Evolutionary conservation across 2,113 vertebrate genomes (phyloP).

Genomic region (Morone saxatilis): DNA sequence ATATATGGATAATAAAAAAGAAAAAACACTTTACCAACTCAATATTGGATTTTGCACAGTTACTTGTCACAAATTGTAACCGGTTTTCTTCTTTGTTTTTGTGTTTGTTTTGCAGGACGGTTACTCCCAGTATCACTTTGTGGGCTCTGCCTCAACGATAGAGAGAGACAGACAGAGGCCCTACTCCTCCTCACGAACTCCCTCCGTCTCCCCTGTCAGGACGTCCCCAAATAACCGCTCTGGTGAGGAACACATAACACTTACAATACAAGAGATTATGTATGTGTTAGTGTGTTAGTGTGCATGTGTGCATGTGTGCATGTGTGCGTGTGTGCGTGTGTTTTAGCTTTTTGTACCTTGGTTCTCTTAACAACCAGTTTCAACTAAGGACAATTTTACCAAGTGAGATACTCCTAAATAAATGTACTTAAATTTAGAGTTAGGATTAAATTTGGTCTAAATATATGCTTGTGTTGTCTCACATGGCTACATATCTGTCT

Average conservation of each 20-base stretch:
- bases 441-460: not conserved
- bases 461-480: not conserved
- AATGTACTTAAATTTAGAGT: not conserved
- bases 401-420: not conserved
- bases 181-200: slow-evolving; percentile 97
- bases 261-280: not conserved
- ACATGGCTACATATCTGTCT: not conserved
- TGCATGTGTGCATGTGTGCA: not conserved
- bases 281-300: not conserved
- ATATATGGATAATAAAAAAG: not conserved
- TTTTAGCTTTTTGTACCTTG: not conserved
- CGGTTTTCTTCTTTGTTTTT: slow-evolving; percentile 10
- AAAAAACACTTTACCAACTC: not conserved
- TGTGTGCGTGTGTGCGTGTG: not conserved
- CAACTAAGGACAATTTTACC: not conserved
- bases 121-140: slow-evolving; percentile 99
- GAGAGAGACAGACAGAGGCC: slow-evolving; percentile 97
- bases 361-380: not conserved
- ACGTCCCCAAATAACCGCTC: slow-evolving; percentile 99
- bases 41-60: slow-evolving; percentile 2
- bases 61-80: not conserved
- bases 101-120: slow-evolving; percentile 88
- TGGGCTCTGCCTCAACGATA: slow-evolving; percentile 98
- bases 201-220: slow-evolving; percentile 97
- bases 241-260: slow-evolving; percentile 82